phyloP scores from a whole-genome alignment of 2,888 invertebrate genomes.

The Eilema depressum region DNA sequence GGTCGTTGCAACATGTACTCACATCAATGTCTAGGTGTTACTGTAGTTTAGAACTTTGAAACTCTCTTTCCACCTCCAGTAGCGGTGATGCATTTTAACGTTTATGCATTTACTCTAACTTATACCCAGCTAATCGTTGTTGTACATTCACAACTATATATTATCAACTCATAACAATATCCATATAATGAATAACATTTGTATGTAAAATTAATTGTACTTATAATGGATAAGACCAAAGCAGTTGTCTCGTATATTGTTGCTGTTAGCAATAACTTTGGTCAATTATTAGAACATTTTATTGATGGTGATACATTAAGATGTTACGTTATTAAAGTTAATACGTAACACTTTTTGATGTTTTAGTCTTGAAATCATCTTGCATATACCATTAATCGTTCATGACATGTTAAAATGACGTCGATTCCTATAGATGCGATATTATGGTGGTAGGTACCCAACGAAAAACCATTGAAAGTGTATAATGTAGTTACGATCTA shows the following conservation, averaged over 20 bases:
- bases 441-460: slow-evolving; percentile 14
- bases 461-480: slow-evolving; percentile 15
- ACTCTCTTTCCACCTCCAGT: slow-evolving; percentile 66
- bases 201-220: slow-evolving; percentile 75
- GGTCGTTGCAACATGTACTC: slow-evolving; percentile 66
- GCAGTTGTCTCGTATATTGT: slow-evolving; percentile 76
- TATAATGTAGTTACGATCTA: slow-evolving; percentile 39
- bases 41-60: slow-evolving; percentile 70
- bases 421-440: slow-evolving; percentile 20
- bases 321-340: slow-evolving; percentile 73
- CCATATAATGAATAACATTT: slow-evolving; percentile 60
- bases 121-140: slow-evolving; percentile 73
- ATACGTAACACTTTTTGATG: slow-evolving; percentile 67
- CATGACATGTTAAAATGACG: slow-evolving; percentile 13
- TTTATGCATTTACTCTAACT: slow-evolving; percentile 73
- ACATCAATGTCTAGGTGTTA: slow-evolving; percentile 79
- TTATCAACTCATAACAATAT: slow-evolving; percentile 63
- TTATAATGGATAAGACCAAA: slow-evolving; percentile 82
- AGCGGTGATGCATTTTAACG: slow-evolving; percentile 61
- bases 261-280: slow-evolving; percentile 84
- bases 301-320: slow-evolving; percentile 74
- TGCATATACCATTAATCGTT: slow-evolving; percentile 45
- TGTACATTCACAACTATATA: slow-evolving; percentile 66
- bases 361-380: slow-evolving; percentile 67
- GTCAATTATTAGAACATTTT: slow-evolving; percentile 85